Base-by-base conservation (phyloP, 2,888 invertebrate species). In the Drosophila siamana region DNA sequence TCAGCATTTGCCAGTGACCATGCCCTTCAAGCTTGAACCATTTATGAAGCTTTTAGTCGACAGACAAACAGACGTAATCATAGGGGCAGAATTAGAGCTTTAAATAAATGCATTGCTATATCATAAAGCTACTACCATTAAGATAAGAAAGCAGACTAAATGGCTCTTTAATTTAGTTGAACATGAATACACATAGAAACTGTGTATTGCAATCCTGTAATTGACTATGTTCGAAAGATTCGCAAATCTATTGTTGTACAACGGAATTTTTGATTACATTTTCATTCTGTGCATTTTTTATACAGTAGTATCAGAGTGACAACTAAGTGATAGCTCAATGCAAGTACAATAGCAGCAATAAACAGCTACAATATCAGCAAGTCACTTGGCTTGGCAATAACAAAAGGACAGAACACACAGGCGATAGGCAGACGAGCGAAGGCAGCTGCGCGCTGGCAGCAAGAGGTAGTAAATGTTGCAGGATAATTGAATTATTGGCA, bases 401-500 rank as follows among this genome's bases (percentile, higher is more conserved):
- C 78, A 83, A 72, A 66, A 69, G 67, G 60, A 61, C 65, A 69
- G 63, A 48, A 54, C 6, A 26, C 6, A 64, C 51, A 72, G 41
- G 33, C 50, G 50, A 48, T 9, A 51, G 47, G 22, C 41, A 8
- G 28, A 8, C 13, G 13, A 8, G 33, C 11, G 28, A 8, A 7
- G 28, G 28, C 30, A 30, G 36, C 30, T n/a, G 8, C 6, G 26
- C 5, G 26, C 26, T 40, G 22, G 38, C 38, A 54, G 44, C 30
- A 40, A n/a, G 22, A 28, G 19, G 44, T 41, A 68, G 57, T 51
- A 65, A 66, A 41, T 66, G 66, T 76, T 61, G 69, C 66, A 59
- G 70, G 74, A 78, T 79, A 85, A 87, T 87, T 78, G 78, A 80
- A 82, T 85, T 82, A 87, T 86, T 85, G 86, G 74, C 74, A 80